Evolutionary conservation across 1,140 invertebrate genomes (phyloP), one percentile per base, ranked within the genome.

Genomic region (Araneus ventricosus): DNA sequence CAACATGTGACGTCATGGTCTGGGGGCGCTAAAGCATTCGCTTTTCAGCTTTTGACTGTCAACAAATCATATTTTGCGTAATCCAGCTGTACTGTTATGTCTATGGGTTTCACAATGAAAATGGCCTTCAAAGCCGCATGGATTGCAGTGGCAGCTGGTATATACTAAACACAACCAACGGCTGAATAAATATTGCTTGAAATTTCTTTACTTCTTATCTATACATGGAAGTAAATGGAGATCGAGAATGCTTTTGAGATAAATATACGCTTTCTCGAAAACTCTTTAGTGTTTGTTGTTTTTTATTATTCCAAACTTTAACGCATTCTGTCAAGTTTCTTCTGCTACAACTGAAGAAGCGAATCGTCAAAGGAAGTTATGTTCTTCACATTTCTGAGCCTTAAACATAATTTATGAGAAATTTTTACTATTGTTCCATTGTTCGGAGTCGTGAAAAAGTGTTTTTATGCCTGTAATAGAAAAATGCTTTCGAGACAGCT

Each of bases 1-100:
- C 70, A 20, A 37, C 30, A 37, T 75, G 4, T 14, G 30, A 34
- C 67, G 67, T 75, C 67, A 75, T 37, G 67, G 14, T 37, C 70
- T 75, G 70, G 34, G 30, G 34, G 70, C 6, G 70, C 70, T 20
- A 75, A 75, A 37, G 30, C 70, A 75, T 75, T 75, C 20, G 70
- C 34, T 75, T 67, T 67, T 27, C 63, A 67, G 63, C 63, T 67
- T 75, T 37, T 34, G 70, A 75, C 6, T 34, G 34, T 75, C 70
- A 75, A 75, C 70, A 75, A 75, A 75, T 75, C 70, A 75, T 75
- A 75, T 37, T 75, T 75, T 75, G 70, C 30, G 70, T 75, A 75
- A 75, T 75, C 30, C 70, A 75, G 70, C 34, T 75, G 70, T 20
- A 75, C 70, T 75, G 70, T 75, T 75, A 75, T 75, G 70, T 75